These are phyloP conservation scores for Fopius arisanus DNA, from an alignment of 1,140 invertebrate genomes.

Conservation along the genomic window DNA sequence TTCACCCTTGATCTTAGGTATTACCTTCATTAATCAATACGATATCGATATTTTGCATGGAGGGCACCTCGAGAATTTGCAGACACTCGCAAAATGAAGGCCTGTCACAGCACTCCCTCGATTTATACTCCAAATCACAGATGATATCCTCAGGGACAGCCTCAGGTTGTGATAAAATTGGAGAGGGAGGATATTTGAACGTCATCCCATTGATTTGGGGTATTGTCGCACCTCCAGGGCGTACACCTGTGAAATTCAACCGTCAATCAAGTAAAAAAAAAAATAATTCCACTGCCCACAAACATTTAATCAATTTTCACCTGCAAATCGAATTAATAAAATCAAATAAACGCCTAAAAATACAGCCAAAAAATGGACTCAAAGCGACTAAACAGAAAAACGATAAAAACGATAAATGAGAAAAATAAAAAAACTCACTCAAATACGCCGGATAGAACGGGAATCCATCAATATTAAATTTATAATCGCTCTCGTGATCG, in stretches of 20 bases:
- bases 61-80: constrained; percentile 40
- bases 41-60: constrained; percentile 39
- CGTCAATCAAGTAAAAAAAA: neutral
- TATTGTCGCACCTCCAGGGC: constrained; percentile 21
- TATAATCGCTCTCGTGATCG: constrained; percentile 47
- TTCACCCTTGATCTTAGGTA: constrained; percentile 1
- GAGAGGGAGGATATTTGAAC: constrained; percentile 52
- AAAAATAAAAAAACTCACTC: constrained; percentile 40
- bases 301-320: too few species aligned
- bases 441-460: constrained; percentile 45
- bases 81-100: constrained; percentile 47
- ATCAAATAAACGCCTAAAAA: too few species aligned
- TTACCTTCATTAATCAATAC: constrained; percentile 48
- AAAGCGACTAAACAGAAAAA: too few species aligned
- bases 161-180: constrained; percentile 47
- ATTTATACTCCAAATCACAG: constrained; percentile 41
- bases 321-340: too few species aligned
- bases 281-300: too few species aligned
- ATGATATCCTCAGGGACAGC: constrained; percentile 34
- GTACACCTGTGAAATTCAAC: constrained; percentile 33
- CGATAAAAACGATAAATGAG: too few species aligned
- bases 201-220: constrained; percentile 47
- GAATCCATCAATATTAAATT: constrained; percentile 42
- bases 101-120: constrained; percentile 37
- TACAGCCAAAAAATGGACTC: too few species aligned